Evolutionary conservation across 2,113 vertebrate species (phyloP).

Genomic region (Anser brachyrhynchus): DNA sequence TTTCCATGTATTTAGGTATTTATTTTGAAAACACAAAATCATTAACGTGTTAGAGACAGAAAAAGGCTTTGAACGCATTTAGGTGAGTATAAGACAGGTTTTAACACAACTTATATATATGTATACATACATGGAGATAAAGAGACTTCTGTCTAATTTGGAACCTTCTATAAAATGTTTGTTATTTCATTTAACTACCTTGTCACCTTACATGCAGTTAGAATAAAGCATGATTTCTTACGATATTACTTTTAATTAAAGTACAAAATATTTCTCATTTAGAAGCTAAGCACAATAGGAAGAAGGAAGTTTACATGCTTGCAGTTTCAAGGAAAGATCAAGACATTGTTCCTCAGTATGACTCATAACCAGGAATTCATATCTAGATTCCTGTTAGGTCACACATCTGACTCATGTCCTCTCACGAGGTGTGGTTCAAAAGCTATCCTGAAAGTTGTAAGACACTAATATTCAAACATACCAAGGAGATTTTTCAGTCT

Average conservation of each 20-base stretch:
- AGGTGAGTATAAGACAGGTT: neutral
- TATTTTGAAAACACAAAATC: neutral
- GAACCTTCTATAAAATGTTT: neutral
- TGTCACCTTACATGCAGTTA: neutral
- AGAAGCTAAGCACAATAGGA: constrained; percentile 45
- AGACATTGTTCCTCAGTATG: constrained; percentile 50
- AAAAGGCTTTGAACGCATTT: neutral
- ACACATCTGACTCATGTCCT: constrained; percentile 66
- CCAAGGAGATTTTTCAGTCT: neutral
- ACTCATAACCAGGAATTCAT: constrained; percentile 68
- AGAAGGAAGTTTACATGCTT: constrained; percentile 69
- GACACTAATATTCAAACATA: constrained; percentile 22
- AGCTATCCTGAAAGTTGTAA: constrained; percentile 16
- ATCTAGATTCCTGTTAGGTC: constrained; percentile 56
- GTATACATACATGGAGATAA: neutral
- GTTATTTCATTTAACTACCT: neutral
- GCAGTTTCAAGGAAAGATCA: constrained; percentile 6
- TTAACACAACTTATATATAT: neutral
- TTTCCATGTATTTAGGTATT: neutral
- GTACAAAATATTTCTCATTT: constrained; percentile 35
- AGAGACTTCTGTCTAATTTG: neutral
- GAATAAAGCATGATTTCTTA: constrained; percentile 10
- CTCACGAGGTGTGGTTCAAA: neutral
- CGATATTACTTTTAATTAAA: constrained; percentile 3
- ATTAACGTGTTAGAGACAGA: neutral